Conservation (phyloP, 1,140 invertebrate species). For the Brachionus calyciflorus region DNA sequence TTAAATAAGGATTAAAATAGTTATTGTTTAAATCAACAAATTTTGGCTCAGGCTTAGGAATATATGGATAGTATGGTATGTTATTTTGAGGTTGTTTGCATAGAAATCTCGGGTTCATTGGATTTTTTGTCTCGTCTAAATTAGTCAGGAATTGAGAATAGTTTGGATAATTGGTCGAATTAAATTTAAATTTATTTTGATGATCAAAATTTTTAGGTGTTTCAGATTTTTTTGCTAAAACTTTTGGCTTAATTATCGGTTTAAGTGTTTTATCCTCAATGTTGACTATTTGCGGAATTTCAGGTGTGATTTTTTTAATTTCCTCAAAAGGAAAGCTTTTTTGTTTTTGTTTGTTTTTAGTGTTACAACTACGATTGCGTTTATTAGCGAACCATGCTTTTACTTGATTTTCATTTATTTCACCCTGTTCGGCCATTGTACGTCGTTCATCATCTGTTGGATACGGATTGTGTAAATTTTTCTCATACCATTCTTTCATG, state of each 20-base stretch:
- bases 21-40: constrained; percentile 20
- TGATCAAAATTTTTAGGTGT: neutral
- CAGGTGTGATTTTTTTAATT: too few species aligned
- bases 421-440: constrained; percentile 51
- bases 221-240: neutral
- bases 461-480: constrained; percentile 54
- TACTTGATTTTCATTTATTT: constrained; percentile 53
- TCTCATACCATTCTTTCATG: constrained; percentile 55
- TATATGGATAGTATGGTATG: neutral
- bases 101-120: neutral
- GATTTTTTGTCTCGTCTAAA: neutral
- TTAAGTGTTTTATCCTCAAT: constrained; percentile 3
- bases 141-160: neutral
- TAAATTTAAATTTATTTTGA: constrained; percentile 6
- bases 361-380: constrained; percentile 54
- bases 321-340: constrained; percentile 46
- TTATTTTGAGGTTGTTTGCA: constrained; percentile 11
- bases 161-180: neutral
- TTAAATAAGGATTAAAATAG: neutral
- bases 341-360: constrained; percentile 48
- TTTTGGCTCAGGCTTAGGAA: constrained; percentile 8
- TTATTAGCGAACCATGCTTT: constrained; percentile 59
- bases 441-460: constrained; percentile 53
- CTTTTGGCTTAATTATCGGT: neutral
- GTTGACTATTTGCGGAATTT: neutral